Evolutionary conservation across 2,797 vertebrate genomes (phyloP).

Genomic region (Falco columbarius): DNA sequence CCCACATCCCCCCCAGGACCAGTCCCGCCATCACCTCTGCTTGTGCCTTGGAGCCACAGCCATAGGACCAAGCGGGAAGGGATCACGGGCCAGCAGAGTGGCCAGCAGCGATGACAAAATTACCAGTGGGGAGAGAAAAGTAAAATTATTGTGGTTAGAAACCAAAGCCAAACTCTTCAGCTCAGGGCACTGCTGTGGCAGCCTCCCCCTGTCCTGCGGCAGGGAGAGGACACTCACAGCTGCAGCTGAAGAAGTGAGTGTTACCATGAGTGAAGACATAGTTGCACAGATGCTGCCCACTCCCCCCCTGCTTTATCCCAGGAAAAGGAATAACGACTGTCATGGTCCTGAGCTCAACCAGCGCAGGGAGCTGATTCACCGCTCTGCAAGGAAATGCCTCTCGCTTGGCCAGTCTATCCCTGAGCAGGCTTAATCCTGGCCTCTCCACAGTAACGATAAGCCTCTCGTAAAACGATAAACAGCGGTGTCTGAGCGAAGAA

Average conservation of each 20-base stretch:
- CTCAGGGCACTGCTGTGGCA: neutral
- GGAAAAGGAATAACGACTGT: neutral
- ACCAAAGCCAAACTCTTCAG: neutral
- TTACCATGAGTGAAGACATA: rapidly evolving
- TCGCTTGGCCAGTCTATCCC: neutral
- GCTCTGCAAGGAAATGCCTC: neutral
- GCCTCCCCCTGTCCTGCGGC: neutral
- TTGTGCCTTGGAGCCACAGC: neutral
- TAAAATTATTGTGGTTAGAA: neutral
- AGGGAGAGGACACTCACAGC: neutral
- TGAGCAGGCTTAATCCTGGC: neutral
- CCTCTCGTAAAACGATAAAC: neutral
- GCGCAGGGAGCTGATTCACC: rapidly evolving
- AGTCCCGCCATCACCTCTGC: neutral
- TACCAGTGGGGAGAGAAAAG: neutral
- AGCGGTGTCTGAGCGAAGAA: neutral
- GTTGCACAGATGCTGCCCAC: neutral
- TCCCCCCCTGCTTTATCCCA: neutral
- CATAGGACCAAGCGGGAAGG: rapidly evolving
- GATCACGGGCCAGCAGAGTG: neutral
- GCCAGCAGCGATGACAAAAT: neutral
- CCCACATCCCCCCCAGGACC: neutral
- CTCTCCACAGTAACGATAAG: neutral
- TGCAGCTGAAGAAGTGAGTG: neutral
- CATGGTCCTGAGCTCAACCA: neutral